A percentile compares a stretch with the other conserved stretches of the same genome.
These are phyloP conservation scores for Diceros bicornis DNA, from an alignment of 2,797 vertebrate species.

Conservation along the genomic window DNA sequence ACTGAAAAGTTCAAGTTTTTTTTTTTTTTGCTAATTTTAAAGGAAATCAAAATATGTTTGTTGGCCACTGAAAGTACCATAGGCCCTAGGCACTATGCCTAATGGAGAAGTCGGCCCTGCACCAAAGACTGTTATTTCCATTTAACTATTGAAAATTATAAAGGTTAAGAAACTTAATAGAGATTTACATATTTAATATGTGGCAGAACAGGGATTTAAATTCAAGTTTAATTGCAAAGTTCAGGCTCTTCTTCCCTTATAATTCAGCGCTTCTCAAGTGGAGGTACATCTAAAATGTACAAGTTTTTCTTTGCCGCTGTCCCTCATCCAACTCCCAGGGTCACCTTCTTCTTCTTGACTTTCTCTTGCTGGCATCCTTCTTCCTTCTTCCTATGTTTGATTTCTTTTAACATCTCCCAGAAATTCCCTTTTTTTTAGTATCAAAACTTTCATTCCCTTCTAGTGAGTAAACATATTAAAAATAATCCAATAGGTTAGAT, in stretches of 20 bases:
- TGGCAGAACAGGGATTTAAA: neutral
- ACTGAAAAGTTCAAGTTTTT: neutral
- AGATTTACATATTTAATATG: neutral
- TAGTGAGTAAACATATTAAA: neutral
- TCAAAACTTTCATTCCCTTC: neutral
- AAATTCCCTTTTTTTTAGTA: neutral
- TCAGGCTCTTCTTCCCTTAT: neutral
- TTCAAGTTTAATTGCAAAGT: neutral
- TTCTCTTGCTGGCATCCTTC: neutral
- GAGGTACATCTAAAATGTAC: neutral
- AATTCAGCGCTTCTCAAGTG: neutral
- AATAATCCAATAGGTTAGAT: neutral
- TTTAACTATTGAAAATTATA: neutral
- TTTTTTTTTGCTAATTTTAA: neutral
- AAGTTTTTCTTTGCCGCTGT: fast-evolving
- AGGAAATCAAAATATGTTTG: neutral
- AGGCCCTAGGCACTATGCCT: neutral
- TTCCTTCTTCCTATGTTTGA: neutral
- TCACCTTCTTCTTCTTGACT: neutral
- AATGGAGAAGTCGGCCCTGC: neutral
- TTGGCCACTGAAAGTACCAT: neutral
- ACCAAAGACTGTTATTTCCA: neutral
- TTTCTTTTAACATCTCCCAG: neutral
- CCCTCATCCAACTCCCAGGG: fast-evolving
- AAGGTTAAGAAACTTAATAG: neutral